phyloP scores from a whole-genome alignment of 2,113 vertebrate species.

The Otolemur garnettii region DNA sequence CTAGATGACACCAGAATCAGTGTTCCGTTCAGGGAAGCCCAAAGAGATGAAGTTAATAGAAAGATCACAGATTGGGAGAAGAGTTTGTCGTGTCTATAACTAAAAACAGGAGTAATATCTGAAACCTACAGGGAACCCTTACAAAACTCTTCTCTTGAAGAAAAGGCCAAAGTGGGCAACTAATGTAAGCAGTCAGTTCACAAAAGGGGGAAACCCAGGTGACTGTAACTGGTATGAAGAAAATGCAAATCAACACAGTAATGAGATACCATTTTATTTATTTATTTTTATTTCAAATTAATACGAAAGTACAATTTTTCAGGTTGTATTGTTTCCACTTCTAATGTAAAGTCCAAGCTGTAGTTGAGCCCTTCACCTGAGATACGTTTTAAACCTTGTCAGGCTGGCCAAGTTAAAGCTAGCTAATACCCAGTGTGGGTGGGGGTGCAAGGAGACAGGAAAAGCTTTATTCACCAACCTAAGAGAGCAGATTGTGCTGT shows the following conservation, averaged over 20 bases:
- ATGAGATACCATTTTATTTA: not conserved
- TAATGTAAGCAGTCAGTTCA: not conserved
- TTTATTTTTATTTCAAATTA: no score
- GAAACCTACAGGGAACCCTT: not conserved
- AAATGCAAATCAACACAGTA: conserved; percentile 14
- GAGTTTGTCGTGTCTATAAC: not conserved
- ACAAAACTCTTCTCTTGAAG: not conserved
- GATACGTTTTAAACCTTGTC: not conserved
- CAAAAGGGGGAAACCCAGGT: not conserved
- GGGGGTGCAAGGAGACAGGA: not conserved
- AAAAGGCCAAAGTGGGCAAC: not conserved
- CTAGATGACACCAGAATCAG: not conserved
- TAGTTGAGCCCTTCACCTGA: no score
- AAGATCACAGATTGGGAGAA: not conserved
- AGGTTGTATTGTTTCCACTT: no score
- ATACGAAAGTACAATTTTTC: no score
- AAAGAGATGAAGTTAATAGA: not conserved
- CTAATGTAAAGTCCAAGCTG: no score
- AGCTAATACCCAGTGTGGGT: not conserved
- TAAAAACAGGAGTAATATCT: not conserved
- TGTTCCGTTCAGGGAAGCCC: not conserved
- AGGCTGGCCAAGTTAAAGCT: not conserved
- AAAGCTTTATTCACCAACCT: not conserved
- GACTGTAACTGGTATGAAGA: not conserved
- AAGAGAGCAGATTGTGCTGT: not conserved